These are phyloP conservation scores for Erebia ligea DNA, from an alignment of 2,888 invertebrate genomes.

Conservation along the genomic window DNA sequence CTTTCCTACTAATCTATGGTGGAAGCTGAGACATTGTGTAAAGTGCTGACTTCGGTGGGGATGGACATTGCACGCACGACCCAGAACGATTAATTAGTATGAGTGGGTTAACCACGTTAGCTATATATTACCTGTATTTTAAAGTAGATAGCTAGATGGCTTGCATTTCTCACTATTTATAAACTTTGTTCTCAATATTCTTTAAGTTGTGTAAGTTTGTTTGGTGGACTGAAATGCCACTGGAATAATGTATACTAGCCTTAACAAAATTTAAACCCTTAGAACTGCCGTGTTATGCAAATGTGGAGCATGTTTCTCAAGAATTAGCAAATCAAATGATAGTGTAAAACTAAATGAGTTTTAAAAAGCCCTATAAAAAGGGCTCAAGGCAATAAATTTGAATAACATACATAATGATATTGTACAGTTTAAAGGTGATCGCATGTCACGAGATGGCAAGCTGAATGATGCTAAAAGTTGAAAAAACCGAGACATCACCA, in stretches of 20 bases:
- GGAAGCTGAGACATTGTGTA: too few relatives aligned
- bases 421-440: not conserved
- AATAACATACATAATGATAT: not conserved
- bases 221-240: not conserved
- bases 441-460: not conserved
- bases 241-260: not conserved
- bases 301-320: not conserved
- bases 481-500: too few relatives aligned
- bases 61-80: too few relatives aligned
- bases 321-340: conserved; percentile 7
- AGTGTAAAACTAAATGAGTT: not conserved
- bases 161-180: not conserved
- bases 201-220: not conserved
- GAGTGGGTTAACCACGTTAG: too few relatives aligned
- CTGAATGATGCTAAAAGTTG: not conserved
- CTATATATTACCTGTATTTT: too few relatives aligned
- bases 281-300: not conserved
- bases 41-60: too few relatives aligned
- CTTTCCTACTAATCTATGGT: too few relatives aligned
- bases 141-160: too few relatives aligned
- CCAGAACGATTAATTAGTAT: too few relatives aligned
- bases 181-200: not conserved
- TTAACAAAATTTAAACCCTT: not conserved
- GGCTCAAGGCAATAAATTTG: conserved; percentile 2
- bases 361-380: not conserved